Conservation (phyloP, 1,140 invertebrate species). For the Thrips palmi region DNA sequence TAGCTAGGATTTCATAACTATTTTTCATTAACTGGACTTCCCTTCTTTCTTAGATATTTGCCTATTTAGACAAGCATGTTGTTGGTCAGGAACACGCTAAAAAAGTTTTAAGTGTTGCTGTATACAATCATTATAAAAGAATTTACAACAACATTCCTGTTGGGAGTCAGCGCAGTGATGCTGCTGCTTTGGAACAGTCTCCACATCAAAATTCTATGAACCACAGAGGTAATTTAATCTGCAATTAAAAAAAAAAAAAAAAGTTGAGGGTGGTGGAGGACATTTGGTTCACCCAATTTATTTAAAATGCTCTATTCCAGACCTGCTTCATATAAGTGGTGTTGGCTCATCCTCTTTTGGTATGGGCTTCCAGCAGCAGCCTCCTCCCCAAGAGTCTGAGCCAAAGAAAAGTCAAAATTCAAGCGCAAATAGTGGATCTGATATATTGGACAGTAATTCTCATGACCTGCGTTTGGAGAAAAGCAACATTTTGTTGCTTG, state of each 20-base stretch:
- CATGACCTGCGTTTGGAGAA: slow-evolving; percentile 88
- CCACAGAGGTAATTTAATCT: slow-evolving; percentile 39
- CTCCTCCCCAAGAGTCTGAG: slow-evolving; percentile 3
- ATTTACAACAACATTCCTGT: slow-evolving; percentile 83
- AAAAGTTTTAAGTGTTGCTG: slow-evolving; percentile 94
- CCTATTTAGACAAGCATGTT: slow-evolving; percentile 89
- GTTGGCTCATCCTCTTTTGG: slow-evolving; percentile 39
- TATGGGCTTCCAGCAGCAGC: slow-evolving; percentile 20
- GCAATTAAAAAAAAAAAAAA: too few species aligned
- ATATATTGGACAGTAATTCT: slow-evolving; percentile 67
- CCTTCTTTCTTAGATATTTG: slow-evolving; percentile 53
- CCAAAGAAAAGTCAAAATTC: slow-evolving; percentile 11
- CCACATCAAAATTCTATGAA: slow-evolving; percentile 49
- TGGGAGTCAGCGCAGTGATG: slow-evolving; percentile 22
- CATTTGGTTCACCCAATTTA: too few species aligned
- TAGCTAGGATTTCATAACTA: neutral
- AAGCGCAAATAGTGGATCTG: slow-evolving; percentile 40
- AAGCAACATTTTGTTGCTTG: slow-evolving; percentile 91
- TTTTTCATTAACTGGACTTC: slow-evolving; percentile 3
- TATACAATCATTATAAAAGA: slow-evolving; percentile 98
- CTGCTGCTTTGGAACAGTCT: slow-evolving; percentile 37
- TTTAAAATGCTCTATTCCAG: slow-evolving; percentile 33
- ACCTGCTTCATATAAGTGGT: slow-evolving; percentile 67
- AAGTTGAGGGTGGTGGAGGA: too few species aligned
- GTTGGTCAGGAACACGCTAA: slow-evolving; percentile 97